Evolutionary conservation across 2,113 vertebrate genomes (phyloP), one percentile per base, ranked within the genome.

Genomic region (Arenaria interpres): DNA sequence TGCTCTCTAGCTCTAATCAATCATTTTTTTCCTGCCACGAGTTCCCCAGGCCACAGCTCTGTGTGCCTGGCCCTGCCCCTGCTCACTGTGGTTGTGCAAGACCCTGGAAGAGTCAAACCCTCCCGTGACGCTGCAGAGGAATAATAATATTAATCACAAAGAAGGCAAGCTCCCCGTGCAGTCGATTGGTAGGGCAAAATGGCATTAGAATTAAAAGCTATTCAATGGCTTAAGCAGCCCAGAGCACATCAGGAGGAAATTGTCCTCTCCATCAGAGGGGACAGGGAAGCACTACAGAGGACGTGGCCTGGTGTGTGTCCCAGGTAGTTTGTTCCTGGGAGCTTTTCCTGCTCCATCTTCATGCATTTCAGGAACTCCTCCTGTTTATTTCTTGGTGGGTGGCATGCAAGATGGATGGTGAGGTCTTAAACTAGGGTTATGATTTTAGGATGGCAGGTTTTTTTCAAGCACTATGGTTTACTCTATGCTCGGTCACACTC

Each of bases 401-500:
- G 56, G 6, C 0, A 2, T 9, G 14, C 56, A 24, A 50, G 73
- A 12, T 41, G 25, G 68, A 27, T 9, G 33, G 56, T 21, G 25
- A 77, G 43, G 39, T 22, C 62, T 33, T 14, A 32, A 46, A 59
- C 50, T 27, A 23, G 13, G 54, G 16, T 39, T 73, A 28, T 37
- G 64, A 45, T 82, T 91, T 94, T 33, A 51, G 78, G 88, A 66
- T 4, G 75, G 87, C 63, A 53, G 35, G 30, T 74, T 83, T 87
- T 35, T 59, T 28, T n/a, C 64, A 57, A 67, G 80, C 32, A 35
- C 76, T 72, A 6, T 25, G 73, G 18, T 63, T 95, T 73, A 24
- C 82, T 51, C 75, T 25, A 3, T 53, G 63, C 88, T 54, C 2
- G 74, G 92, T 88, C 96, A 94, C 82, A 91, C 85, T 57, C 80